Evolutionary conservation across 2,888 invertebrate genomes (phyloP).

Genomic region (Scaptomyza caliginosa): DNA sequence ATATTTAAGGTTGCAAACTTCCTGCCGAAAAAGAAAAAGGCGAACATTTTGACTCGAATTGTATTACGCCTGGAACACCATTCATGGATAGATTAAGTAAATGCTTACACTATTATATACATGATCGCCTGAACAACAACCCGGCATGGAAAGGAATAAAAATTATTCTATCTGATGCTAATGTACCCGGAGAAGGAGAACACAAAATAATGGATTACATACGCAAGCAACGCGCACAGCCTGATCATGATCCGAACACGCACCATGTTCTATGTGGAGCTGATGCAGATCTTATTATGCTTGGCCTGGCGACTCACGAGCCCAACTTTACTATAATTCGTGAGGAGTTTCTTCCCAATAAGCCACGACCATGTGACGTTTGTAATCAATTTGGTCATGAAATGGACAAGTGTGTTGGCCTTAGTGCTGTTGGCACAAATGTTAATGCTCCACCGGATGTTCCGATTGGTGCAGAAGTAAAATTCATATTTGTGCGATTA

Average conservation of each 20-base stretch:
- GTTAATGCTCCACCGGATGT: slow-evolving; percentile 85
- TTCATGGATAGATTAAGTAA: slow-evolving; percentile 96
- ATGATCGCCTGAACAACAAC: slow-evolving; percentile 90
- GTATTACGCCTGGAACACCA: slow-evolving; percentile 99
- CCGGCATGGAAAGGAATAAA: slow-evolving; percentile 98
- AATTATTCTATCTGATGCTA: slow-evolving; percentile 99
- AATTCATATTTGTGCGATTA: slow-evolving; percentile 96
- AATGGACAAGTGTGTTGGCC: slow-evolving; percentile 95
- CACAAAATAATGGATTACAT: slow-evolving; percentile 99
- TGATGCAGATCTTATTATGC: slow-evolving; percentile 99
- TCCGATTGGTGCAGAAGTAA: slow-evolving; percentile 89
- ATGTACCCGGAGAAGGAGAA: slow-evolving; percentile 98
- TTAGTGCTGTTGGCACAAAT: slow-evolving; percentile 86
- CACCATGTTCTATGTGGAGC: slow-evolving; percentile 99
- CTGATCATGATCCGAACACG: slow-evolving; percentile 98
- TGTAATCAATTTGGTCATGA: slow-evolving; percentile 96
- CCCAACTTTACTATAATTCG: slow-evolving; percentile 99
- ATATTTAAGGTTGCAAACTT: slow-evolving; percentile 86
- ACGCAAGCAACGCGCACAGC: slow-evolving; percentile 96
- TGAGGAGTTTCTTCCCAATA: slow-evolving; percentile 99
- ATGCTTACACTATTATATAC: slow-evolving; percentile 87
- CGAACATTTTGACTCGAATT: slow-evolving; percentile 99
- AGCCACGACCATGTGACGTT: slow-evolving; percentile 97
- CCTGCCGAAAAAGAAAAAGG: slow-evolving; percentile 95
- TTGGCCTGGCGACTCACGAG: slow-evolving; percentile 99